Evolutionary conservation across 2,888 invertebrate species (phyloP).

Genomic region (Ophion slaviceki): DNA sequence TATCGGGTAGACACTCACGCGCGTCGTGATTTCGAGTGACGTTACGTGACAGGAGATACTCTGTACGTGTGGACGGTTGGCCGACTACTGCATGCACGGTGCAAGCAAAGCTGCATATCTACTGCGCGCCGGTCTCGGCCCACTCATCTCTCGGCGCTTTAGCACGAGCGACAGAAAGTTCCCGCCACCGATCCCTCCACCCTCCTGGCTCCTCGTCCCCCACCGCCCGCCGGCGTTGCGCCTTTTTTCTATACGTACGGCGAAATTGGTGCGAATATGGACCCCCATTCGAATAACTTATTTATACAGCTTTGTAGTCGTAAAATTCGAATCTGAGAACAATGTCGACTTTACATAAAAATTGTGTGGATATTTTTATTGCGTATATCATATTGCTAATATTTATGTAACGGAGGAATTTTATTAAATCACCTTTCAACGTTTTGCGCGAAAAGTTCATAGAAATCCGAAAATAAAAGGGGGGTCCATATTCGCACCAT

Average conservation of each 20-base stretch:
- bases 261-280: neutral
- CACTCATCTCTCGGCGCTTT: constrained; percentile 65
- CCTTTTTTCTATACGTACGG: neutral
- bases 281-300: neutral
- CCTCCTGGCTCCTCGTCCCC: neutral
- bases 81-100: constrained; percentile 76
- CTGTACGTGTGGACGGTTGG: constrained; percentile 77
- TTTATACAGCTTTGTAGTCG: neutral
- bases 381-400: neutral
- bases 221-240: neutral
- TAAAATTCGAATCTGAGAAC: too few species aligned
- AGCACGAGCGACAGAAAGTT: constrained; percentile 61
- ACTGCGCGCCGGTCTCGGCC: constrained; percentile 64
- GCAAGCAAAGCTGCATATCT: constrained; percentile 67
- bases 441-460: neutral
- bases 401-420: neutral
- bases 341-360: too few species aligned
- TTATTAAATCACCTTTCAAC: neutral
- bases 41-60: constrained; percentile 37
- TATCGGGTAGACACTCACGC: constrained; percentile 3
- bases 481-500: neutral
- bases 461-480: neutral
- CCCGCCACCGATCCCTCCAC: constrained; percentile 73
- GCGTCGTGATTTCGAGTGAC: constrained; percentile 42
- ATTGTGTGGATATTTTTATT: neutral